These are phyloP conservation scores for Drosophila auraria DNA, from an alignment of 1,140 invertebrate genomes.

Conservation along the genomic window DNA sequence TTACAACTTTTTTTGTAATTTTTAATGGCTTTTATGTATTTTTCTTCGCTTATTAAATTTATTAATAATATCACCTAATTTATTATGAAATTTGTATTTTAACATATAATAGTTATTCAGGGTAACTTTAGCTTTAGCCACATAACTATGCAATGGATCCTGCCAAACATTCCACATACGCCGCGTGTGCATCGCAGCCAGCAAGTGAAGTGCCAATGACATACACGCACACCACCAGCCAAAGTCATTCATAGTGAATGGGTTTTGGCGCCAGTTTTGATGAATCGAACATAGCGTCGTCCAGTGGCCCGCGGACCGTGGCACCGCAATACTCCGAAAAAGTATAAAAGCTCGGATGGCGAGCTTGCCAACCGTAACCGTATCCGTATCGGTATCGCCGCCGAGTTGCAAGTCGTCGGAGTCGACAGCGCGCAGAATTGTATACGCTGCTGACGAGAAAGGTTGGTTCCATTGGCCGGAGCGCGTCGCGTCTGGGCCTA, in stretches of 20 bases:
- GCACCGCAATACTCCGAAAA: conserved; percentile 64
- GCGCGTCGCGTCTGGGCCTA: conserved; percentile 53
- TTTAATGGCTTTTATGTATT: not conserved
- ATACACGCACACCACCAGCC: conserved; percentile 1
- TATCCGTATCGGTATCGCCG: conserved; percentile 23
- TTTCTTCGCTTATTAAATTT: not conserved
- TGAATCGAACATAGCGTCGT: conserved; percentile 46
- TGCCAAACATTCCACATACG: conserved; percentile 38
- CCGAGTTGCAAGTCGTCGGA: conserved; percentile 45
- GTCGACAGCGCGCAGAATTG: conserved; percentile 73
- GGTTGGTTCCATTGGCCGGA: conserved; percentile 67
- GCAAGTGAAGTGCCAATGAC: not conserved
- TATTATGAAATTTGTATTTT: not conserved
- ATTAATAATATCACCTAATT: not conserved
- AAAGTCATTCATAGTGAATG: conserved; percentile 33
- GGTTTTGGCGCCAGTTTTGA: conserved; percentile 76
- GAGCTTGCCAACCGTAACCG: conserved; percentile 49
- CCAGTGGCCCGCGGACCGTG: conserved; percentile 17
- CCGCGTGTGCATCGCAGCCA: conserved; percentile 27
- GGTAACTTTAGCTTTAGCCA: not conserved
- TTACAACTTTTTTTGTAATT: no score
- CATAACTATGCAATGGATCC: conserved; percentile 7
- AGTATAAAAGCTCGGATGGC: conserved; percentile 50
- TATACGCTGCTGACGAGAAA: conserved; percentile 84
- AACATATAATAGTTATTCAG: not conserved